Evolutionary conservation across 2,113 vertebrate species (phyloP).

Genomic region (Elephas maximus): DNA sequence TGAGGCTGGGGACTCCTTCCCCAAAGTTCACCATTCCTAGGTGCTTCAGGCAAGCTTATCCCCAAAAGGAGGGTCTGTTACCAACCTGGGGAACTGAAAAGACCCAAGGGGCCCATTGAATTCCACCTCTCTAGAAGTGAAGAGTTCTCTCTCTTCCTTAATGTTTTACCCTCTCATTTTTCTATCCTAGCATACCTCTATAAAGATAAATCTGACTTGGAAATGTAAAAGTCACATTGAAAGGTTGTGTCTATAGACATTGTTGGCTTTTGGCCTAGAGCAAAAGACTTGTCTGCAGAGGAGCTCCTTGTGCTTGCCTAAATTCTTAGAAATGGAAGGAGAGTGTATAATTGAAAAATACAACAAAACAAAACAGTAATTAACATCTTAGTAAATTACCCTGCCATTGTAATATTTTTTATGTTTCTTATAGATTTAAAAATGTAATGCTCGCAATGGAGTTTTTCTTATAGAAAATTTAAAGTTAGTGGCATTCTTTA

Average conservation of each 20-base stretch:
- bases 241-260: neutral
- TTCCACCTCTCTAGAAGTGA: neutral
- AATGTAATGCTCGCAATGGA: neutral
- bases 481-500: neutral
- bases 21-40: neutral
- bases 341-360: neutral
- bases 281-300: neutral
- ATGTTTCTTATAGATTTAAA: neutral
- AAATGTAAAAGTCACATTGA: neutral
- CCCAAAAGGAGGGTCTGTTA: neutral
- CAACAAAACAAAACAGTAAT: neutral
- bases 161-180: neutral
- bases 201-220: neutral
- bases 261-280: neutral
- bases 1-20: neutral
- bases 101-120: neutral
- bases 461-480: neutral
- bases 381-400: neutral
- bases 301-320: neutral
- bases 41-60: neutral
- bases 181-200: neutral
- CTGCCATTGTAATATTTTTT: neutral
- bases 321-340: neutral
- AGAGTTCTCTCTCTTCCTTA: neutral
- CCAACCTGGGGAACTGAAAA: neutral